Percentiles rank a stretch among this genome's conserved stretches.
Conservation (phyloP, 1,140 invertebrate genomes). For the Tetragnatha versicolor region DNA sequence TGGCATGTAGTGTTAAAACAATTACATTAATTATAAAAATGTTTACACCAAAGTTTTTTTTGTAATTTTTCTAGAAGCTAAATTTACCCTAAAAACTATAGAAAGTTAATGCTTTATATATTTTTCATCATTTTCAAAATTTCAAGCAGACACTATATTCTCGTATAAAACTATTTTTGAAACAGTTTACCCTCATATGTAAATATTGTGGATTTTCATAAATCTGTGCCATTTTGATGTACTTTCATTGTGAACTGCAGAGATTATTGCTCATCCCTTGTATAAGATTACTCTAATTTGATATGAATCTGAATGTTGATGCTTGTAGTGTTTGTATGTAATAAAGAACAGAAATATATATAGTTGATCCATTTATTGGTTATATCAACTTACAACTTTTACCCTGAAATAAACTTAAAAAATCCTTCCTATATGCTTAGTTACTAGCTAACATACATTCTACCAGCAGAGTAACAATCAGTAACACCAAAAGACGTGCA, state of each 20-base stretch:
- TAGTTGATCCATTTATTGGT: too few relatives aligned
- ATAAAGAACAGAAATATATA: not conserved
- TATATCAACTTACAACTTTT: too few relatives aligned
- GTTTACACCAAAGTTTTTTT: too few relatives aligned
- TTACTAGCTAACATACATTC: too few relatives aligned
- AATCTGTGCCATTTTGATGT: conserved; percentile 25
- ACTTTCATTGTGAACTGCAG: conserved; percentile 1
- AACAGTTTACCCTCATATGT: conserved; percentile 15
- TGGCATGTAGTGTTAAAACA: too few relatives aligned
- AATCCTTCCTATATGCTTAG: too few relatives aligned
- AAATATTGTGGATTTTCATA: conserved; percentile 10
- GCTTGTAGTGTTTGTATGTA: not conserved
- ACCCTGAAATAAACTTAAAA: too few relatives aligned
- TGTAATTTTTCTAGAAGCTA: too few relatives aligned
- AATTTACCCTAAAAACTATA: too few relatives aligned
- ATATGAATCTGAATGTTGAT: not conserved
- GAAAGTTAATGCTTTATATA: conserved; percentile 12
- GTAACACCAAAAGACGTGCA: too few relatives aligned
- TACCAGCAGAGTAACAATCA: too few relatives aligned
- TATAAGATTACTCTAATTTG: not conserved
- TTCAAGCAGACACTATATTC: not conserved
- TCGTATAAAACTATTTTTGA: conserved; percentile 17
- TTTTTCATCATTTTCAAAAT: not conserved
- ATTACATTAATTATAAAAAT: too few relatives aligned
- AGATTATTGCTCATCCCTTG: conserved; percentile 1